These are phyloP conservation scores for Onthophagus taurus DNA, from an alignment of 1,140 invertebrate species.

Conservation along the genomic window DNA sequence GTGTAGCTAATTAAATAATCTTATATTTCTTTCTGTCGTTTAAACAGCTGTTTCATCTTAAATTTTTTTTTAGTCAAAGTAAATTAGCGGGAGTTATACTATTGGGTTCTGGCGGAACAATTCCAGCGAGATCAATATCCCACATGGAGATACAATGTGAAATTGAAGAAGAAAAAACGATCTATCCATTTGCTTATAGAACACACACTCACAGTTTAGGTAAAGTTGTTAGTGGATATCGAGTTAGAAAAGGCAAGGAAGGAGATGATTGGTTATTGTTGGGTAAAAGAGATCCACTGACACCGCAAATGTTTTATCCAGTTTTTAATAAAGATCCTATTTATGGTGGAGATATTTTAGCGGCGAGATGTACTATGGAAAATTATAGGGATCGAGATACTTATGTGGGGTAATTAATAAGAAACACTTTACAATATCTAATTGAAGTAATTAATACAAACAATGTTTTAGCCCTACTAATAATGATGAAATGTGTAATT, in stretches of 20 bases:
- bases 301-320: conserved; percentile 95
- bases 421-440: too few relatives aligned
- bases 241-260: conserved; percentile 49
- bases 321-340: conserved; percentile 55
- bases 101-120: conserved; percentile 70
- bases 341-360: conserved; percentile 63
- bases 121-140: conserved; percentile 59
- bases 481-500: conserved; percentile 98
- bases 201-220: conserved; percentile 87
- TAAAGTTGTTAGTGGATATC: conserved; percentile 79
- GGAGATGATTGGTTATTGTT: conserved; percentile 71
- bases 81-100: conserved; percentile 83
- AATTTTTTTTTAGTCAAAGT: conserved; percentile 26
- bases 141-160: conserved; percentile 84
- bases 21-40: too few relatives aligned
- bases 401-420: conserved; percentile 64
- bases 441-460: not conserved
- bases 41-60: not conserved
- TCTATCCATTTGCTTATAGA: conserved; percentile 92
- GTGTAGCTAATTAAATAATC: too few relatives aligned
- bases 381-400: conserved; percentile 54
- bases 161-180: conserved; percentile 68
- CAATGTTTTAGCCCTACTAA: conserved; percentile 61
- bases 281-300: conserved; percentile 84
- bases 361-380: conserved; percentile 86